These are phyloP conservation scores for Cryptosula pallasiana DNA, from an alignment of 2,888 invertebrate species.

Conservation along the genomic window DNA sequence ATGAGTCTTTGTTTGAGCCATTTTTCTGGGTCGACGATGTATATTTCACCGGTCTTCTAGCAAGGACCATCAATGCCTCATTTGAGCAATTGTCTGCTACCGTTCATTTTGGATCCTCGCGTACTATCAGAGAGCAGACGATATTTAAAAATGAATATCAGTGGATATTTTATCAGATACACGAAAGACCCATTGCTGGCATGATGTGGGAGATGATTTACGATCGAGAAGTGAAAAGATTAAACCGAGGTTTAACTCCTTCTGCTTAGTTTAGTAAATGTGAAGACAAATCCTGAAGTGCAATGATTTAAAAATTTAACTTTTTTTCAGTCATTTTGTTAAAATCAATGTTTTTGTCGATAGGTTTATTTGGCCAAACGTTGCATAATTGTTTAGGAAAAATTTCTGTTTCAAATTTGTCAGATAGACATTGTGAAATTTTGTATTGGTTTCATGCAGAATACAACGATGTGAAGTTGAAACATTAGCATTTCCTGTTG, in stretches of 20 bases:
- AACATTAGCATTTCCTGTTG: no score
- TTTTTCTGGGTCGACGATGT: constrained; percentile 92
- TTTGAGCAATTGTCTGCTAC: not conserved
- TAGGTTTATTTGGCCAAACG: no score
- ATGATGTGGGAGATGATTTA: constrained; percentile 13
- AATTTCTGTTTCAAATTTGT: no score
- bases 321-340: no score
- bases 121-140: not conserved
- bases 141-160: not conserved
- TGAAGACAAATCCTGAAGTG: no score
- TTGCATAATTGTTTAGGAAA: no score
- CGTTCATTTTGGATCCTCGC: not conserved
- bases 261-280: not conserved
- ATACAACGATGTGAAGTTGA: no score
- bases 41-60: constrained; percentile 73
- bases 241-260: not conserved
- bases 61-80: constrained; percentile 28
- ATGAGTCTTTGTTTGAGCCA: constrained; percentile 61
- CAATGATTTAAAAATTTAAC: no score
- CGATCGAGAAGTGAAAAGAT: not conserved
- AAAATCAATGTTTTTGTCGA: no score
- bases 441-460: no score
- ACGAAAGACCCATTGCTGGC: not conserved
- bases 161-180: constrained; percentile 14
- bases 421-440: no score